A percentile compares a stretch with the other conserved stretches of the same genome.
phyloP scores from a whole-genome alignment of 2,113 vertebrate species.

The Microcebus ravelobensis region DNA sequence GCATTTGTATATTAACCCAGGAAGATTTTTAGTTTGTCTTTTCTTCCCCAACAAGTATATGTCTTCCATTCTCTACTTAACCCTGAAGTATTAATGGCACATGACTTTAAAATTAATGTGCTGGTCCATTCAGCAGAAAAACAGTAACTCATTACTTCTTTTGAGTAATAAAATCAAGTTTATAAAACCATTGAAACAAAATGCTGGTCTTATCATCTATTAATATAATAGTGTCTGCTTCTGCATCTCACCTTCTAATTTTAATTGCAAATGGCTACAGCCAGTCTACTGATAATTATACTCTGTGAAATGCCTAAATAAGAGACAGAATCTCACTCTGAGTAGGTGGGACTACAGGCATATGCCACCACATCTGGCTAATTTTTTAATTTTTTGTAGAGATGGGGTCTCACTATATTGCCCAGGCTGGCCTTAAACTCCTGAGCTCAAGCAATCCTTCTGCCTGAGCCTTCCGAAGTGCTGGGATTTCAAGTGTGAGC shows the following conservation, averaged over 20 bases:
- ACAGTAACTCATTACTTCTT: neutral
- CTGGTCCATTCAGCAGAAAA: neutral
- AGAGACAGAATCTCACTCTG: no score
- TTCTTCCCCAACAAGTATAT: neutral
- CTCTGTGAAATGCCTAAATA: neutral
- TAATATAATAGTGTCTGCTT: neutral
- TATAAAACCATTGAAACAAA: neutral
- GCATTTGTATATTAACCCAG: neutral
- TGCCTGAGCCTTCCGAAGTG: no score
- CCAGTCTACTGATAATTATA: neutral
- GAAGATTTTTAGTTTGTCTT: neutral
- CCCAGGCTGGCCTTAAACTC: no score
- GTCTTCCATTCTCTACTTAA: neutral
- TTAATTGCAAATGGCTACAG: neutral
- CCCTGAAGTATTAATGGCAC: neutral
- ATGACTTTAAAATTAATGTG: neutral
- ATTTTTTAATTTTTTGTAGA: no score
- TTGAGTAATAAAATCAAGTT: neutral
- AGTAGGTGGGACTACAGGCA: no score
- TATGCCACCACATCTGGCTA: no score
- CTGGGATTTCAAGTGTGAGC: no score
- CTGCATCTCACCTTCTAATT: neutral
- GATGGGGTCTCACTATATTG: no score
- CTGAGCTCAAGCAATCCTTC: no score
- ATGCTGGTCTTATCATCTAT: neutral